phyloP scores from a whole-genome alignment of 2,888 invertebrate genomes.

The Timandra comae region DNA sequence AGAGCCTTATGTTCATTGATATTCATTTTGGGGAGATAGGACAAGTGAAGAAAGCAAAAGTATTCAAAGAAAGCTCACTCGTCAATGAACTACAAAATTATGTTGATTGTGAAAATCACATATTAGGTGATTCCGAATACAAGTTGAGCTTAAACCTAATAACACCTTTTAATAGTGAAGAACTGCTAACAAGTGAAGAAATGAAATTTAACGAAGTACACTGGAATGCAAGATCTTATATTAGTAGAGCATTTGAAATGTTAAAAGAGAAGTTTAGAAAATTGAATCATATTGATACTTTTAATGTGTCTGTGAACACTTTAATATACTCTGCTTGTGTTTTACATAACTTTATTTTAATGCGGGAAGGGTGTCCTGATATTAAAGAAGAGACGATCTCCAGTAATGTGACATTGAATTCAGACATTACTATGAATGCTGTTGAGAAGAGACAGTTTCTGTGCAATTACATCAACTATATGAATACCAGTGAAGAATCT shows the following conservation, averaged over 20 bases:
- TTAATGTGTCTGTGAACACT: constrained; percentile 45
- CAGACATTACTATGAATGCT: constrained; percentile 51
- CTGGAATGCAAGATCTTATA: constrained; percentile 55
- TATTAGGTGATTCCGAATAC: constrained; percentile 59
- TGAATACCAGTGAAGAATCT: constrained; percentile 32
- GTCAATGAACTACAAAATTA: constrained; percentile 50
- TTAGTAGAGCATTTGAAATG: constrained; percentile 59
- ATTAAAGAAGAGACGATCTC: constrained; percentile 53
- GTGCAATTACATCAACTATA: constrained; percentile 64
- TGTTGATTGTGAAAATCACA: constrained; percentile 62
- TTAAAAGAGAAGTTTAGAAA: constrained; percentile 55
- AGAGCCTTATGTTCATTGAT: constrained; percentile 56
- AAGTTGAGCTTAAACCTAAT: constrained; percentile 56
- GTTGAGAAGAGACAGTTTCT: constrained; percentile 62
- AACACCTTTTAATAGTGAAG: constrained; percentile 60
- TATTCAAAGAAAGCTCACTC: constrained; percentile 54
- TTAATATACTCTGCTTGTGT: constrained; percentile 58
- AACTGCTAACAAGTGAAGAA: constrained; percentile 60
- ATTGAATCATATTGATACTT: constrained; percentile 51
- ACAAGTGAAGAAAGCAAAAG: constrained; percentile 46
- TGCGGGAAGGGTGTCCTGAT: constrained; percentile 54
- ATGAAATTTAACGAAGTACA: constrained; percentile 67
- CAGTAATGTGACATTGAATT: constrained; percentile 57
- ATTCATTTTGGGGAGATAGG: constrained; percentile 54
- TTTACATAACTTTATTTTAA: constrained; percentile 60